Evolutionary conservation across 2,797 vertebrate genomes (phyloP), one percentile per base, ranked within the genome.

Genomic region (Hydrolagus colliei): DNA sequence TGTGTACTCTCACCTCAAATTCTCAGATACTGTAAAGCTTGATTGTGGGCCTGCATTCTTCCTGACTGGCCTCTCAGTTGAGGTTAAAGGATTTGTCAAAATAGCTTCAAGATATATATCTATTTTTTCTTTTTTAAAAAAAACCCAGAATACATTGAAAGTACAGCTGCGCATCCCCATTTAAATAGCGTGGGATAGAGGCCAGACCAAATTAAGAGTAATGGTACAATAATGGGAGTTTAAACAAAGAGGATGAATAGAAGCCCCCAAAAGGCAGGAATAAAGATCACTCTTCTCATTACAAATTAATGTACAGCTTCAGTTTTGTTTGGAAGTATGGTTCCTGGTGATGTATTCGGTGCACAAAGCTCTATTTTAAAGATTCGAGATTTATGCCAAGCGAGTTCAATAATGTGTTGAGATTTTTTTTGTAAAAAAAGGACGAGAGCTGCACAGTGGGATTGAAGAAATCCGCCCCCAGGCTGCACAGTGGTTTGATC

Each of bases 1-100:
- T 27, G 27, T 84, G 41, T 68, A 65, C 79, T 68, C 27, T 84
- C 71, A 52, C 32, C 79, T 71, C 79, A 71, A 84, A 71, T 84
- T 68, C 65, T 84, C 18, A 6, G 65, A 52, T 68, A 35, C 71
- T 9, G 18, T 84, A 84, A 84, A 80, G 59, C 16, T 52, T 8
- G 32, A 84, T 67, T 18, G 13, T 27, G 18, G 14, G 3, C 0
- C 79, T 71, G 3, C 27, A 67, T 68, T 84, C 71, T 84, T 41
- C 27, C 32, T 67, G 32, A 67, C 3, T 5, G 18, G 9, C 10
- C 65, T 71, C 32, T 12, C 20, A 63, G 16, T 27, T 18, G 79
- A 27, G 61, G 41, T 84, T 82, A 71, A 11, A 82, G 71, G 10
- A 71, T 41, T 41, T 9, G 27, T 84, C 13, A 84, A 32, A 84